Base-by-base conservation (phyloP, 2,888 invertebrate species). In the Arrhopalites spinosus region DNA sequence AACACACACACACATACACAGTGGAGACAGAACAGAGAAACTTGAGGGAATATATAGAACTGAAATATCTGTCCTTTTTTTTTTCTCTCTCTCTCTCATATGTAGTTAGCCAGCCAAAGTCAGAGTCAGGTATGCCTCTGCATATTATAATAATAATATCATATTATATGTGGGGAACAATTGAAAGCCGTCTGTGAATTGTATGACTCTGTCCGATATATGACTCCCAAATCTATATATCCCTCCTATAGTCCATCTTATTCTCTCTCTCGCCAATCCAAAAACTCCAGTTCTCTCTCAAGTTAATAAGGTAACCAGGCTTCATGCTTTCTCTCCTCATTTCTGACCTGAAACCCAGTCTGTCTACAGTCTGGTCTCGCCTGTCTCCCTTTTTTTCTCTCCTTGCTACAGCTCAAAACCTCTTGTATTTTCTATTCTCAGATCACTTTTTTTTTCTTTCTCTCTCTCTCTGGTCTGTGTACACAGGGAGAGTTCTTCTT, bases 121-220 rank as follows among this genome's bases (percentile, higher is more conserved):
- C 23, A 50, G 20, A 70, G 56, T 70, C 56, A 70, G 70, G 70
- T 70, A 70, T 70, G 20, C 23, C 56, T n/a, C 56, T 56, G 20
- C 45, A 45, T 45, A 45, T 45, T n/a, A n/a, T n/a, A n/a, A n/a
- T n/a, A n/a, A 45, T 45, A 45, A 45, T 45, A 45, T 45, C 3
- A 50, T 50, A 50, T 50, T 20, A 68, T 68, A 68, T 68, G 68
- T 68, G 68, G n/a, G n/a, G n/a, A 47, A 68, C 68, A 68, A 68
- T 68, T 68, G 68, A 68, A n/a, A 68, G 50, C 68, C 50, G 68
- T 68, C 68, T 68, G 50, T 25, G 68, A 68, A 68, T 45, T 68
- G 68, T 68, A 68, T 68, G 61, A 29, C 61, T 61, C 29, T 25
- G 50, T 36, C 36, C 11, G 5, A 36, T 36, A 36, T 36, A 36